These are phyloP conservation scores for Boloria selene DNA, from an alignment of 2,888 invertebrate species.

Conservation along the genomic window DNA sequence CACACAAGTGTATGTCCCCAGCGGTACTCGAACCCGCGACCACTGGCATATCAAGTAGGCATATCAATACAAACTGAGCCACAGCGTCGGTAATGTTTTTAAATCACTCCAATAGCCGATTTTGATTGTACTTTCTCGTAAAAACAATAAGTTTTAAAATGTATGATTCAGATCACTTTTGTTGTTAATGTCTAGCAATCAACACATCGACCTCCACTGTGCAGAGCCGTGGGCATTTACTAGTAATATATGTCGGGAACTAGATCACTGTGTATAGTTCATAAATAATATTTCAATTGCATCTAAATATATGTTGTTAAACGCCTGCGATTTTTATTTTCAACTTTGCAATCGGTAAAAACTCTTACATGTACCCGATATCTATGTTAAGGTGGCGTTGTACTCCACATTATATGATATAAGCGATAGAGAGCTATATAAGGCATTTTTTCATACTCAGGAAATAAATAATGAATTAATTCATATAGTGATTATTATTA, in stretches of 20 bases:
- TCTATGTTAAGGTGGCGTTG: neutral
- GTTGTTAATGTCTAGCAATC: neutral
- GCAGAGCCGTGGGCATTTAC: neutral
- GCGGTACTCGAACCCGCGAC: too few relatives aligned
- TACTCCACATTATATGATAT: constrained; percentile 18
- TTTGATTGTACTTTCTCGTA: too few relatives aligned
- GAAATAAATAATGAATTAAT: neutral
- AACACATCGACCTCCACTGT: too few relatives aligned
- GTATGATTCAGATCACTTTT: too few relatives aligned
- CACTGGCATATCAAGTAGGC: too few relatives aligned
- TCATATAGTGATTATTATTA: neutral
- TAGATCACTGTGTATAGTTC: constrained; percentile 14
- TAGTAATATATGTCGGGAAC: constrained; percentile 8
- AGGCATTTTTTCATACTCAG: neutral
- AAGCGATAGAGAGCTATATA: neutral
- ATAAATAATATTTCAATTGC: constrained; percentile 33
- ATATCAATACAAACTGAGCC: too few relatives aligned
- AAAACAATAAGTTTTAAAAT: too few relatives aligned
- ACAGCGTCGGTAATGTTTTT: too few relatives aligned
- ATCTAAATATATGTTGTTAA: constrained; percentile 35
- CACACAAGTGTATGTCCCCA: too few relatives aligned
- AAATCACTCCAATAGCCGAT: too few relatives aligned
- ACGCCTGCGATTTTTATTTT: constrained; percentile 33
- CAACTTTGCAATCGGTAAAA: constrained; percentile 33
- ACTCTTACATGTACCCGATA: constrained; percentile 26